A percentile compares a stretch with the other conserved stretches of the same genome.
phyloP scores from a whole-genome alignment of 2,113 vertebrate species.

The Tachysurus vachellii region DNA sequence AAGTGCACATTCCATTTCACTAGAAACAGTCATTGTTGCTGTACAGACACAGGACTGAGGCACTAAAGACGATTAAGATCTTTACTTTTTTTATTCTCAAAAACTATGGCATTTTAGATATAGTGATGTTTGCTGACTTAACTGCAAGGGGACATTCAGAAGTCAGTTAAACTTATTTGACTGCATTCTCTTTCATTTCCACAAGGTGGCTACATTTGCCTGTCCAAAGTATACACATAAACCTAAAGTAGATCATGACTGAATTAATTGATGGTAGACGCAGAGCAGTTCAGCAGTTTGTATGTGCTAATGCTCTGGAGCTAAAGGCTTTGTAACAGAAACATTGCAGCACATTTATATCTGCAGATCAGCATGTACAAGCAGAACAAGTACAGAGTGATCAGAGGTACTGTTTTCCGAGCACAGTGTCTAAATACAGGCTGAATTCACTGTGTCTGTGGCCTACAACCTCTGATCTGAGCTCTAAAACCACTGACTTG shows the following conservation, averaged over 20 bases:
- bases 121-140: not conserved
- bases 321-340: constrained; percentile 25
- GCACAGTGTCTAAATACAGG: not conserved
- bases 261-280: not conserved
- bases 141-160: not conserved
- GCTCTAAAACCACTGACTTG: too few relatives aligned
- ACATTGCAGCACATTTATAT: constrained; percentile 9
- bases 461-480: not conserved
- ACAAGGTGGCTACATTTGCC: constrained; percentile 50
- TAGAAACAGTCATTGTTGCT: not conserved
- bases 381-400: not conserved
- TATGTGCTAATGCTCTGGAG: not conserved
- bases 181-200: constrained; percentile 3
- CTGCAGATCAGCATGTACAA: constrained; percentile 31
- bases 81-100: not conserved
- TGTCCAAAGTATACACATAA: not conserved
- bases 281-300: constrained; percentile 33
- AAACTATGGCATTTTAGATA: not conserved
- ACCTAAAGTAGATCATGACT: not conserved
- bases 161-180: not conserved
- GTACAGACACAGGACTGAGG: not conserved
- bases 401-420: not conserved
- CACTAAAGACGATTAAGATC: not conserved
- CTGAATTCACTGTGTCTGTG: not conserved
- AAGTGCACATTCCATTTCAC: not conserved